A percentile compares a stretch with the other conserved stretches of the same genome.
These are phyloP conservation scores for Bradynema listronoti DNA, from an alignment of 1,140 invertebrate species.

Conservation along the genomic window DNA sequence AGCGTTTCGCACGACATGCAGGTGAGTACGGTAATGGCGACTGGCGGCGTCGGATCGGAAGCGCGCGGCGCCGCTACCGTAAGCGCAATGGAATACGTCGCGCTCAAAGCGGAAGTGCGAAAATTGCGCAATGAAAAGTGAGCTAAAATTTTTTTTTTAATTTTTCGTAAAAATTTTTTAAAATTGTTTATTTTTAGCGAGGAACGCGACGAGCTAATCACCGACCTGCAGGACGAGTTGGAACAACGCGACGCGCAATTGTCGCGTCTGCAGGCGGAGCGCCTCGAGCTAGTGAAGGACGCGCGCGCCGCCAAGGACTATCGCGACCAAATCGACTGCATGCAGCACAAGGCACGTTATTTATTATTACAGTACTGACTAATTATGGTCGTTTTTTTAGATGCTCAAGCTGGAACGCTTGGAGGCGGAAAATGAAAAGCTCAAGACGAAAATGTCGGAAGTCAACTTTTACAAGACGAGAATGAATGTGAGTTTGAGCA, in stretches of 20 bases:
- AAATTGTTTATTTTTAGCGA: conserved; percentile 22
- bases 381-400: conserved; percentile 1
- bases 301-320: conserved; percentile 32
- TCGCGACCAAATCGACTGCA: conserved; percentile 31
- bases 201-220: conserved; percentile 27
- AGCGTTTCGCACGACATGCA: not conserved
- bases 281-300: conserved; percentile 34
- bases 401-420: conserved; percentile 21
- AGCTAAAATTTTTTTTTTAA: not conserved
- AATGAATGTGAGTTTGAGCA: conserved; percentile 14
- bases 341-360: conserved; percentile 34
- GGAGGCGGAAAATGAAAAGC: conserved; percentile 32
- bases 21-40: not conserved
- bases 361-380: too few species aligned
- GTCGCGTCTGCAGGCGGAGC: conserved; percentile 22
- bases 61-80: conserved; percentile 1
- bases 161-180: too few species aligned
- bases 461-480: conserved; percentile 28
- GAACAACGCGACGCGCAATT: conserved; percentile 38
- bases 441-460: conserved; percentile 24
- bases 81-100: conserved; percentile 26
- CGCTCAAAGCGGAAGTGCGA: conserved; percentile 25
- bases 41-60: conserved; percentile 16
- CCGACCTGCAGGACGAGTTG: conserved; percentile 35
- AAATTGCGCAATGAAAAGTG: conserved; percentile 33